phyloP scores from a whole-genome alignment of 2,113 vertebrate species.

The Sebastes schlegelii region DNA sequence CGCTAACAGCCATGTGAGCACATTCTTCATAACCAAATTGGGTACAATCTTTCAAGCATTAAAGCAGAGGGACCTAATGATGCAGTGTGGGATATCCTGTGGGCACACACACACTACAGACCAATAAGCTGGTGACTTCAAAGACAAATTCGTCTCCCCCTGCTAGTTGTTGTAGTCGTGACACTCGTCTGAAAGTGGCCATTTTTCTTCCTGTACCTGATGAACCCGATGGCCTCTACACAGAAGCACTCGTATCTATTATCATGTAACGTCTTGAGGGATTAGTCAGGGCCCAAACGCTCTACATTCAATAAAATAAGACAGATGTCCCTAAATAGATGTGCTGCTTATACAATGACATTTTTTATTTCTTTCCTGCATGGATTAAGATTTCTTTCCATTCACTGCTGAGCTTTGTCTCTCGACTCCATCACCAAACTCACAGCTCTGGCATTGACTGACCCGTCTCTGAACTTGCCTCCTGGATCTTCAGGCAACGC shows the following conservation, averaged over 20 bases:
- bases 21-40: constrained; percentile 49
- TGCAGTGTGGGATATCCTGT: constrained; percentile 41
- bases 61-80: constrained; percentile 52
- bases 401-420: constrained; percentile 9
- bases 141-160: constrained; percentile 59
- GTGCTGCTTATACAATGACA: constrained; percentile 29
- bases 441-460: constrained; percentile 24
- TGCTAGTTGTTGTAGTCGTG: constrained; percentile 34
- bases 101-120: constrained; percentile 17
- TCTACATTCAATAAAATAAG: constrained; percentile 39
- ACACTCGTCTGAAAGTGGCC: constrained; percentile 55
- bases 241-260: constrained; percentile 54
- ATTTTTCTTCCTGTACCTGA: constrained; percentile 64
- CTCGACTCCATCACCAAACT: constrained; percentile 18
- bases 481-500: constrained; percentile 35
- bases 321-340: constrained; percentile 35
- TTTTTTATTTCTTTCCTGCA: constrained; percentile 25
- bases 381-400: constrained; percentile 22
- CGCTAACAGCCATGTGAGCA: constrained; percentile 28
- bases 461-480: constrained; percentile 49
- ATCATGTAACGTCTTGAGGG: constrained; percentile 44
- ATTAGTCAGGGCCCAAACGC: constrained; percentile 54
- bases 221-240: constrained; percentile 64
- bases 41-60: constrained; percentile 48
- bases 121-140: constrained; percentile 44